Percentiles rank a stretch among this genome's conserved stretches.
These are phyloP conservation scores for Prionailurus viverrinus DNA, from an alignment of 2,113 vertebrate species.

Conservation along the genomic window DNA sequence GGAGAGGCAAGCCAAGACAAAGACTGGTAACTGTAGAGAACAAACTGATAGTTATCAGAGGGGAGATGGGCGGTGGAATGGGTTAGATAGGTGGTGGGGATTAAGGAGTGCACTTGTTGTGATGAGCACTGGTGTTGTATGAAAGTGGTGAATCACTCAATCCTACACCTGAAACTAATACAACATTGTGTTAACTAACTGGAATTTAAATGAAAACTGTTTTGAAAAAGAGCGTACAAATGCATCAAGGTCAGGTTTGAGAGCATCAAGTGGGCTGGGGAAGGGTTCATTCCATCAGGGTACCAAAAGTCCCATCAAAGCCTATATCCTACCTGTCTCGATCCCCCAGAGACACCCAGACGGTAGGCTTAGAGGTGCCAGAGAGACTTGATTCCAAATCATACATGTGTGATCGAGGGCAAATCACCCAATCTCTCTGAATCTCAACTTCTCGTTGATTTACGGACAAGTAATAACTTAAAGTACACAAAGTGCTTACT, in stretches of 20 bases:
- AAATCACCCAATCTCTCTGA: conserved; percentile 44
- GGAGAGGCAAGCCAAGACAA: not conserved
- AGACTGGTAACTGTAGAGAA: too few species aligned
- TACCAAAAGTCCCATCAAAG: not conserved
- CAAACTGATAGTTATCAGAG: too few species aligned
- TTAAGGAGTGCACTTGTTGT: too few species aligned
- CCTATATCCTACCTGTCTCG: not conserved
- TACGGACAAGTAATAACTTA: not conserved
- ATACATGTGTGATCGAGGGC: not conserved
- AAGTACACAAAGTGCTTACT: not conserved
- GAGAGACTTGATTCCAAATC: conserved; percentile 5
- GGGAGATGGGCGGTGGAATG: too few species aligned
- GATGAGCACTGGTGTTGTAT: too few species aligned
- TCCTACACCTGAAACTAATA: not conserved
- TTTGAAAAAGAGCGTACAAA: not conserved
- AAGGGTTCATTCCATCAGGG: not conserved
- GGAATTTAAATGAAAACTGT: not conserved
- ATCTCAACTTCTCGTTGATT: not conserved
- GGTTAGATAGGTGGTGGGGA: too few species aligned
- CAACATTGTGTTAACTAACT: not conserved
- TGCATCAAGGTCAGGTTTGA: not conserved
- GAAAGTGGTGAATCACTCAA: not conserved
- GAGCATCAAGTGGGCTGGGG: not conserved
- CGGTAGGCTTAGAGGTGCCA: not conserved
- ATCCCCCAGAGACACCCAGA: not conserved